Conservation (phyloP, 2,888 invertebrate genomes). For the Sinotaia quadrata region DNA sequence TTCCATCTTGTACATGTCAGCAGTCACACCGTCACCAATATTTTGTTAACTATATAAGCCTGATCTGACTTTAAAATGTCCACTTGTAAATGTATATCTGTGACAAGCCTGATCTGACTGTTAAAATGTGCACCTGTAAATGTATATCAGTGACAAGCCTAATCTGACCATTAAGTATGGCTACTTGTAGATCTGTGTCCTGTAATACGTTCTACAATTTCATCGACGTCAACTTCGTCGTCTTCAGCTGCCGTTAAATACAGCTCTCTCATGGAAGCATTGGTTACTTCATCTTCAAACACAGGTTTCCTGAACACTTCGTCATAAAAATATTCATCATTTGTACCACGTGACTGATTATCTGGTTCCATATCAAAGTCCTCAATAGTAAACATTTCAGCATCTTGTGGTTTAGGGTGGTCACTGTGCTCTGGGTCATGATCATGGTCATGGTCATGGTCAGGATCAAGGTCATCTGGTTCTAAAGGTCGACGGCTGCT, state of each 20-base stretch:
- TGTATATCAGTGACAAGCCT: no score
- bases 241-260: constrained; percentile 28
- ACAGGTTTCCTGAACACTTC: constrained; percentile 41
- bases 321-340: constrained; percentile 24
- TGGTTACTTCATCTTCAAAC: constrained; percentile 45
- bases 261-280: constrained; percentile 40
- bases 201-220: constrained; percentile 12
- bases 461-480: constrained; percentile 9
- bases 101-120: no score
- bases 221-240: constrained; percentile 36
- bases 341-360: background rate
- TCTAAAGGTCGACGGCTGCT: constrained; percentile 25
- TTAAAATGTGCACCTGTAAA: no score
- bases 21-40: no score
- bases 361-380: constrained; percentile 23
- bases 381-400: constrained; percentile 31
- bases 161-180: no score
- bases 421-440: background rate
- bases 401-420: constrained; percentile 11
- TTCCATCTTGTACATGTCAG: no score
- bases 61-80: no score
- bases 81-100: no score
- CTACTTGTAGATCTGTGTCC: background rate
- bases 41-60: no score
- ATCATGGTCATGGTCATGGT: constrained; percentile 9